Evolutionary conservation across 2,888 invertebrate species (phyloP).

Genomic region (Mycalesis mineus): DNA sequence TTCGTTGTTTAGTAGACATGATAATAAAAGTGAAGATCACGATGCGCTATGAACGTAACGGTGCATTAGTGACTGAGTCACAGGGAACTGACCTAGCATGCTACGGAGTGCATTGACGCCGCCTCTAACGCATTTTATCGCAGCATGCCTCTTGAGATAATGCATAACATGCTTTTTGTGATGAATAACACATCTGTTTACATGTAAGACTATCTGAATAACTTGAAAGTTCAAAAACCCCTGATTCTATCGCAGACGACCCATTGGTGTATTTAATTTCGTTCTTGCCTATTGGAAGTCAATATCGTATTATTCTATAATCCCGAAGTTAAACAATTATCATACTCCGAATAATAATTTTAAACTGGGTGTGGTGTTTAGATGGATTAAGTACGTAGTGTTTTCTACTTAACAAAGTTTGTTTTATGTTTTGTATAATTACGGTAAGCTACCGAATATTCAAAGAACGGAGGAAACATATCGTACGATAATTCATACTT

Average conservation of each 20-base stretch:
- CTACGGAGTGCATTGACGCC: constrained; percentile 74
- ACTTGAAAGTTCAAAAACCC: constrained; percentile 55
- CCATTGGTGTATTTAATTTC: constrained; percentile 18
- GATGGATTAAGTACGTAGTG: too few relatives aligned
- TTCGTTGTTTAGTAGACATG: constrained; percentile 9
- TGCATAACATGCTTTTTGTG: constrained; percentile 60
- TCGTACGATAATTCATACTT: too few relatives aligned
- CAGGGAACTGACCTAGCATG: constrained; percentile 78
- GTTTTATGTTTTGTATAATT: too few relatives aligned
- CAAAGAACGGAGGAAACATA: too few relatives aligned
- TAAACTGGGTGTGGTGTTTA: too few relatives aligned
- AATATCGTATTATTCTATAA: too few relatives aligned
- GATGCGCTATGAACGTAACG: constrained; percentile 67
- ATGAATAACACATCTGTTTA: constrained; percentile 73
- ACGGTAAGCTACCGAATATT: too few relatives aligned
- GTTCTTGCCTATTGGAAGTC: neutral
- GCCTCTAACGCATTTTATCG: constrained; percentile 66
- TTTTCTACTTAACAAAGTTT: too few relatives aligned
- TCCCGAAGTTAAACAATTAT: neutral
- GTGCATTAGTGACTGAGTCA: constrained; percentile 71
- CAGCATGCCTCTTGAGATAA: constrained; percentile 73
- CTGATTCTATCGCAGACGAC: constrained; percentile 36
- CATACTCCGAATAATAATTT: neutral
- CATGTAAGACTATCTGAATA: constrained; percentile 49
- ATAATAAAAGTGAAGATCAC: constrained; percentile 53